These are phyloP conservation scores for Catocala nupta DNA, from an alignment of 2,888 invertebrate genomes.

Conservation along the genomic window DNA sequence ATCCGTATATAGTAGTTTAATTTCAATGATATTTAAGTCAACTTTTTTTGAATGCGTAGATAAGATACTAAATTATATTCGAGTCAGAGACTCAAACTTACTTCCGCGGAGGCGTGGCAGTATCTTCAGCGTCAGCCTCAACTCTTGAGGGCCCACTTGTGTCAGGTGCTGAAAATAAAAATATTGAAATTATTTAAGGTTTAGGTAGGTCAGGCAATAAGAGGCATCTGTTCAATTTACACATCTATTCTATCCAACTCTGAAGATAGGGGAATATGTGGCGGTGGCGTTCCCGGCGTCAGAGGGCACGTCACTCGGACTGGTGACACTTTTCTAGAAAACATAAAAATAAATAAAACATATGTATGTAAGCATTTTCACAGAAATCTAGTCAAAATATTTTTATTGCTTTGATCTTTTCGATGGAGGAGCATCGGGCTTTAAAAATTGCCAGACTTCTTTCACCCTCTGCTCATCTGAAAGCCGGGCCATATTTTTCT, in stretches of 20 bases:
- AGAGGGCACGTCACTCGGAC: no score
- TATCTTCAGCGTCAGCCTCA: not conserved
- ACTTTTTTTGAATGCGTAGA: not conserved
- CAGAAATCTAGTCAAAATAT: not conserved
- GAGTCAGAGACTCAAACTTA: no score
- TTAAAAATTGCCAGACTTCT: conserved; percentile 20
- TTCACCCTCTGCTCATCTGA: conserved; percentile 5
- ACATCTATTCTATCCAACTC: conserved; percentile 4
- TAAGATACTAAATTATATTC: not conserved
- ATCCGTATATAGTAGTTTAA: no score
- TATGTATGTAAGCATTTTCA: not conserved
- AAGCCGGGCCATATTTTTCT: not conserved
- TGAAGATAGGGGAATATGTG: conserved; percentile 1
- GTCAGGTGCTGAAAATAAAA: conserved; percentile 9
- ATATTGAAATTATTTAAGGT: not conserved
- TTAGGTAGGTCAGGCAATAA: no score
- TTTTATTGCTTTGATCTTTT: conserved; percentile 6
- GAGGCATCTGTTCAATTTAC: not conserved
- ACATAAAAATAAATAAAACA: conserved; percentile 1
- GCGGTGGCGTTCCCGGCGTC: conserved; percentile 5
- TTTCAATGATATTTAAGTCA: no score
- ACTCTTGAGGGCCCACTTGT: conserved; percentile 5
- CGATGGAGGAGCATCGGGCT: conserved; percentile 5
- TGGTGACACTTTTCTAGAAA: conserved; percentile 7
- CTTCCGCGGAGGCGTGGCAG: conserved; percentile 5